Percentiles rank a stretch among this genome's conserved stretches.
These are phyloP conservation scores for Drosophila anomelani DNA, from an alignment of 2,888 invertebrate genomes.

Conservation along the genomic window DNA sequence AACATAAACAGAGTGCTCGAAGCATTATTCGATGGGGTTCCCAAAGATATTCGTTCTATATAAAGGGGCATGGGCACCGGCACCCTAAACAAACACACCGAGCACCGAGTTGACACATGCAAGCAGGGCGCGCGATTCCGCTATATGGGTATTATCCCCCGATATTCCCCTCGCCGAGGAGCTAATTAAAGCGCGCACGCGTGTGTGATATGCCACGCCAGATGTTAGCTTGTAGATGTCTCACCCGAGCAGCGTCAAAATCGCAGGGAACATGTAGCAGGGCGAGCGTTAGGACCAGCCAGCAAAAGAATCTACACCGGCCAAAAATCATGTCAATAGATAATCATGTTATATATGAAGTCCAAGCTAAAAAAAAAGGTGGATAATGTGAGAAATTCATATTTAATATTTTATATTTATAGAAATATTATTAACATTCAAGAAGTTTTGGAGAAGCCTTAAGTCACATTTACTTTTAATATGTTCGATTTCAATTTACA, in stretches of 20 bases:
- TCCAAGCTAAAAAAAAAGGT: neutral
- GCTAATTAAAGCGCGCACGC: slow-evolving; percentile 77
- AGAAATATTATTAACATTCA: no score
- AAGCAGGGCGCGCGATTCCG: slow-evolving; percentile 36
- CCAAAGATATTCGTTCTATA: slow-evolving; percentile 3
- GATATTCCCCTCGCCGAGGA: slow-evolving; percentile 28
- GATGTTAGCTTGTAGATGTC: slow-evolving; percentile 64
- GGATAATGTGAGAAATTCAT: neutral
- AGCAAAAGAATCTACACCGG: slow-evolving; percentile 9
- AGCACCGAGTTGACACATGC: slow-evolving; percentile 62
- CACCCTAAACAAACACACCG: slow-evolving; percentile 61
- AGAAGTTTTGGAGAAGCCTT: neutral
- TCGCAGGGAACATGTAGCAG: slow-evolving; percentile 55
- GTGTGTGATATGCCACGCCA: slow-evolving; percentile 76
- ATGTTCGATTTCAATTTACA: no score
- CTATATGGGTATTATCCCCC: slow-evolving; percentile 15
- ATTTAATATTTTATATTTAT: neutral
- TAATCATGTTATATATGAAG: neutral
- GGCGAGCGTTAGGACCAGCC: slow-evolving; percentile 9
- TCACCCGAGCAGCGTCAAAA: slow-evolving; percentile 32
- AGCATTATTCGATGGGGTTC: slow-evolving; percentile 20
- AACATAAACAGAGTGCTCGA: slow-evolving; percentile 54
- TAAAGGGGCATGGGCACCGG: slow-evolving; percentile 1
- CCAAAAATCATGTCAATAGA: neutral
- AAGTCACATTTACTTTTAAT: neutral